Percentiles rank a stretch among this genome's conserved stretches.
These are phyloP conservation scores for Globodera ellingtonae DNA, from an alignment of 1,140 invertebrate species.

Conservation along the genomic window DNA sequence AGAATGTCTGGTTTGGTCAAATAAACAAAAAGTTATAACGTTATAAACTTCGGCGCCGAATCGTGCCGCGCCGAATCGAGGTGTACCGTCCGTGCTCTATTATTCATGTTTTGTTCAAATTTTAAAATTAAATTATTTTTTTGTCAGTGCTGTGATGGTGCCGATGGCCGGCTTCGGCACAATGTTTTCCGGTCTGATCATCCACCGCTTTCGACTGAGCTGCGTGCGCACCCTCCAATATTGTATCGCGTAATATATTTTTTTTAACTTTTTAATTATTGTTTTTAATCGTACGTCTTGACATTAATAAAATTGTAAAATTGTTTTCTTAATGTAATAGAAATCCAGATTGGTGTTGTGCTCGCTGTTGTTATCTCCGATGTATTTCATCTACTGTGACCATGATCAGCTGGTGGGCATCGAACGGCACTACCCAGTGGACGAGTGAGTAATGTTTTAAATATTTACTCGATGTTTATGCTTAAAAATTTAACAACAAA, in stretches of 20 bases:
- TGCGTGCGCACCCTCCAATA: conserved; percentile 62
- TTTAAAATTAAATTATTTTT: not conserved
- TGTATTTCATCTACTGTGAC: conserved; percentile 65
- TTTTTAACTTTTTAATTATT: no score
- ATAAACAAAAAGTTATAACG: no score
- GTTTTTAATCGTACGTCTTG: no score
- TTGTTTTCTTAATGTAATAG: not conserved
- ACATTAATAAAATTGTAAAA: no score
- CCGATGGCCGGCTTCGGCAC: conserved; percentile 62
- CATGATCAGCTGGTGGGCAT: conserved; percentile 61
- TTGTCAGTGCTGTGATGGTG: conserved; percentile 37
- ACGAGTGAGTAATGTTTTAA: conserved; percentile 41
- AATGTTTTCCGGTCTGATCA: conserved; percentile 61
- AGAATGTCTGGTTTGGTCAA: no score
- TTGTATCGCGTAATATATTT: conserved; percentile 42
- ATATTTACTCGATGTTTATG: not conserved
- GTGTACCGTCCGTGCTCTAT: no score
- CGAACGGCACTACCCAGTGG: conserved; percentile 57
- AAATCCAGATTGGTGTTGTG: conserved; percentile 44
- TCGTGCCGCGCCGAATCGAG: no score
- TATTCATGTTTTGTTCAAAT: no score
- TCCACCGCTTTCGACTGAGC: conserved; percentile 60
- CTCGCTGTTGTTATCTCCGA: conserved; percentile 60
- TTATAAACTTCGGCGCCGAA: no score
- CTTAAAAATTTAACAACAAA: not conserved